Evolutionary conservation across 2,113 vertebrate species (phyloP), one percentile per base, ranked within the genome.

Genomic region (Acrocephalus kingi): DNA sequence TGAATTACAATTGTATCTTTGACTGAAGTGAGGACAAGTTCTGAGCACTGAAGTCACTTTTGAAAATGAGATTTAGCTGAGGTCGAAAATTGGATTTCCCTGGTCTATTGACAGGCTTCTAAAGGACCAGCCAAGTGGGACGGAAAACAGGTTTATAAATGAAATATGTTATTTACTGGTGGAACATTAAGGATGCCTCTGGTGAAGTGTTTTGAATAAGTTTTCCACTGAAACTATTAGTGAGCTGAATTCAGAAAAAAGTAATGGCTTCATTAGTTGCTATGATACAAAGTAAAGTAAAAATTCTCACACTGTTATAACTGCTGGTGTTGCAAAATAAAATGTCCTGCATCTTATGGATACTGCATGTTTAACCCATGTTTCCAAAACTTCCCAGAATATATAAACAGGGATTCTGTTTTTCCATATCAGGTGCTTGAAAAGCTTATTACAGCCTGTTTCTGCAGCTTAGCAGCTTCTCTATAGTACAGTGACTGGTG

Each of bases 291-390:
- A 91, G 80, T 68, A 81, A 92, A 94, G 66, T 46, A 69, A 91
- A 88, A 96, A 93, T 89, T 94, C 85, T 79, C 55, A 69, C 69
- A 69, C 59, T 84, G 51, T 77, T 92, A 75, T 94, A 92, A 67
- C 43, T 64, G 45, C 19, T 89, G 22, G 37, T 87, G 28, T 2
- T 82, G 63, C 48, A 55, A 90, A 89, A 89, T 55, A 39, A 63
- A 90, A 43, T 43, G 8, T 27, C 77, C 33, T 67, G 4, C 30
- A 35, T 83, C 64, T 97, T 95, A 94, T 56, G 51, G 95, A 62
- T 94, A 68, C 71, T 85, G 71, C 72, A 75, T 92, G 61, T 96
- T 97, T 97, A 96, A 97, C n/a, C 68, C 69, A 56, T 48, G 87
- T 77, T 71, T 95, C 74, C 49, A 95, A 91, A 96, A 79, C 49